These are phyloP conservation scores for Pollicipes pollicipes DNA, from an alignment of 1,140 invertebrate genomes.

Conservation along the genomic window DNA sequence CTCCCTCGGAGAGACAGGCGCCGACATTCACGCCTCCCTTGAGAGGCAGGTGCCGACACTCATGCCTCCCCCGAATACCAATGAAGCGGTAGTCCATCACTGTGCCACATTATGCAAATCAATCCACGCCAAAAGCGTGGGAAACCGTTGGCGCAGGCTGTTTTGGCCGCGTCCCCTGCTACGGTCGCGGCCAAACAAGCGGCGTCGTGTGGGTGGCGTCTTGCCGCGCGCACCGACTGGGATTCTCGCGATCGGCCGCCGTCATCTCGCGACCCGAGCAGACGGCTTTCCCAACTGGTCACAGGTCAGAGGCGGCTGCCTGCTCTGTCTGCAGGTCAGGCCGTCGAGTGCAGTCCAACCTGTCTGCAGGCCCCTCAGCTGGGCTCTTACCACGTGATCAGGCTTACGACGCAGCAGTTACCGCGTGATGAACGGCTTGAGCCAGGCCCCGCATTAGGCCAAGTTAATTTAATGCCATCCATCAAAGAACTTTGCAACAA, in stretches of 20 bases:
- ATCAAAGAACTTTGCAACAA: not conserved
- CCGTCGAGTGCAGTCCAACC: not conserved
- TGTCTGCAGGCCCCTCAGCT: not conserved
- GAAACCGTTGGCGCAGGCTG: not conserved
- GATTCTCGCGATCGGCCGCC: no score
- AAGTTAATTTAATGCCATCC: not conserved
- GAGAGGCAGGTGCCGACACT: not conserved
- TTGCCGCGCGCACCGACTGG: no score
- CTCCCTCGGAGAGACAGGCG: no score
- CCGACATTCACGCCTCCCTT: no score
- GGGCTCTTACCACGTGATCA: not conserved
- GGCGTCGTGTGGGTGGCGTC: no score
- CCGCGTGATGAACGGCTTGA: not conserved
- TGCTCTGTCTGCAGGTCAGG: no score
- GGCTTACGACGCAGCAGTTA: not conserved
- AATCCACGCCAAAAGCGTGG: not conserved
- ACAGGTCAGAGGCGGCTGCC: no score
- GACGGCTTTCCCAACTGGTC: no score
- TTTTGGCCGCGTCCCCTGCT: not conserved
- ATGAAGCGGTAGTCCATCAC: not conserved
- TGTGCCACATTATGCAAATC: conserved; percentile 1
- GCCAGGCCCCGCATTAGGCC: not conserved
- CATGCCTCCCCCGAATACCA: not conserved
- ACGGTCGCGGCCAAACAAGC: no score
- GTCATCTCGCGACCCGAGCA: no score